Evolutionary conservation across 35 echinoderm and acorn worm genomes (phyloP), one percentile per base, ranked within the genome.

Genomic region (Apostichopus parvimensis): DNA sequence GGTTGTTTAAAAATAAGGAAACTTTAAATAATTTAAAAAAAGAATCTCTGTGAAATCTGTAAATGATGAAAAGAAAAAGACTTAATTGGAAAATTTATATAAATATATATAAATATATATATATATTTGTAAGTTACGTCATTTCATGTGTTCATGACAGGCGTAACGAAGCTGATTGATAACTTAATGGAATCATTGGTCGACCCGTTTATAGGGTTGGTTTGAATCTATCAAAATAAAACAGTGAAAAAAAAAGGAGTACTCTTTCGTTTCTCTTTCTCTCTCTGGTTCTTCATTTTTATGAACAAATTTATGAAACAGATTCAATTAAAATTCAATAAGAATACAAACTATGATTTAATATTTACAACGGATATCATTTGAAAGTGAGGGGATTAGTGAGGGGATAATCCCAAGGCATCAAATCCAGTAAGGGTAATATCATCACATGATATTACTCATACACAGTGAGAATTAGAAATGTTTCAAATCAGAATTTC

Each of bases 31-130:
- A 75, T 75, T 75, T 75, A 75, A 75, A 22, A 58, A 20, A 45
- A 45, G 34, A 45, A 45, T 45, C 34, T 45, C 81, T 84, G 81
- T 84, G 81, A 84, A 59, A 84, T 84, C 81, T 84, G 81, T 84
- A 84, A 21, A 84, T 84, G 81, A 84, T 25, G 11, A 84, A 84
- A 84, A 84, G 71, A 75, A 14, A 59, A 45, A 45, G 34, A 84
- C 81, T 84, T 84, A 84, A 84, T 84, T 84, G 81, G 81, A 84
- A 58, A 59, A 84, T 84, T 84, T 84, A 84, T 84, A 84, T 84
- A 82, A 56, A 84, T 84, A 84, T 84, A 82, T 82, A 83, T 62
- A 84, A 59, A 84, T 84, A 84, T 84, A 61, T 84, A 82, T 82
- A 83, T 84, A 84, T 84, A 84, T 84, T 84, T 84, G 81, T 84